Conservation (phyloP, 37 sponge, comb jelly and placozoan genomes). For the Dysidea cf. avara region DNA sequence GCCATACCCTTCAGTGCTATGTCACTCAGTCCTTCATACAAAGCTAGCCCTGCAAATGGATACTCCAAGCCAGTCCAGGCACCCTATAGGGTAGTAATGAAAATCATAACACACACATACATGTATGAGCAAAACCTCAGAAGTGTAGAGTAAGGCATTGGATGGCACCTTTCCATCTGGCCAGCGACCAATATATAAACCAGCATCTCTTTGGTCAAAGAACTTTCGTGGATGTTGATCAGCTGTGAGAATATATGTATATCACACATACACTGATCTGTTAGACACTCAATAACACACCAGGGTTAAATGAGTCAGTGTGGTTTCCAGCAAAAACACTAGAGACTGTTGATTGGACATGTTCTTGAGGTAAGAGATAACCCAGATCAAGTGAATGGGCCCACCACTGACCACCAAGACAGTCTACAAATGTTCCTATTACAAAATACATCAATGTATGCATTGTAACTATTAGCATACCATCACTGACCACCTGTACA, state of each 20-base stretch:
- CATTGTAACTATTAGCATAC: background rate
- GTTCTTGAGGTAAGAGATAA: conserved; percentile 17
- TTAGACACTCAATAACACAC: background rate
- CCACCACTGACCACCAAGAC: conserved; percentile 21
- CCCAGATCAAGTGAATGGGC: conserved; percentile 7
- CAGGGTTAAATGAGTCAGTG: background rate
- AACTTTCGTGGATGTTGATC: conserved; percentile 16
- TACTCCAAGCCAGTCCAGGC: conserved; percentile 30
- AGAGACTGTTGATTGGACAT: conserved; percentile 2
- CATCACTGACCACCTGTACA: conserved; percentile 9
- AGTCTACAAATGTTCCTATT: conserved; percentile 21
- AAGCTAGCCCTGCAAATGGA: conserved; percentile 17
- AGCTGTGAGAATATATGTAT: background rate
- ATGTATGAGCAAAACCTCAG: no score
- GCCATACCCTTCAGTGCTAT: conserved; percentile 12
- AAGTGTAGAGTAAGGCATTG: conserved; percentile 5
- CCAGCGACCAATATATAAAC: conserved; percentile 22
- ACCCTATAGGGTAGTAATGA: no score
- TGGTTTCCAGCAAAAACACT: conserved; percentile 11
- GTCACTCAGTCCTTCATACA: conserved; percentile 10
- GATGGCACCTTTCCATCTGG: conserved; percentile 32
- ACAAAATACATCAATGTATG: no score
- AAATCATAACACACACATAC: no score
- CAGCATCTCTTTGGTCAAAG: conserved; percentile 35
- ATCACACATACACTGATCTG: background rate